These are phyloP conservation scores for Vireo griseus DNA, from an alignment of 2,797 vertebrate genomes.

Conservation along the genomic window DNA sequence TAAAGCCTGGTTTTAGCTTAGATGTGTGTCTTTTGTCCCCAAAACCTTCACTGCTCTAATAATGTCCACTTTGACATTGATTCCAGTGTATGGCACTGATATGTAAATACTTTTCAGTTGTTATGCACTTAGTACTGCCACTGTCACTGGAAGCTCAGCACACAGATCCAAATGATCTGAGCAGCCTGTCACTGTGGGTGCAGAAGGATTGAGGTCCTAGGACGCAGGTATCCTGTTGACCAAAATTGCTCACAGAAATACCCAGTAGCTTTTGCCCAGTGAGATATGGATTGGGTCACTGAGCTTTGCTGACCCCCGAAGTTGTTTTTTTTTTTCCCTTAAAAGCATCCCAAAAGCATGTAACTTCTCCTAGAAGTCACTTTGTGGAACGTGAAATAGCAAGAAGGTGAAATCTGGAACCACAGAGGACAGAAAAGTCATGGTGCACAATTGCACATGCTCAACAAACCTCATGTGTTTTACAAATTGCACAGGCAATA, in stretches of 20 bases:
- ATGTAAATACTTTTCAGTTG: background rate
- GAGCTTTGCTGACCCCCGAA: background rate
- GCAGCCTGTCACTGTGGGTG: background rate
- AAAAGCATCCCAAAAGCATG: background rate
- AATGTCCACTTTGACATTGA: background rate
- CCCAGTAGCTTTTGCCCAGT: background rate
- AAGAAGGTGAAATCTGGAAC: background rate
- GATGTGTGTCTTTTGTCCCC: background rate
- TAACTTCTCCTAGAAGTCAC: background rate
- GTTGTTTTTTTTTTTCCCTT: background rate
- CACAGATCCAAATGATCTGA: accelerated
- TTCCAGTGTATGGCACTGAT: background rate
- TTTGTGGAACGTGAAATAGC: background rate
- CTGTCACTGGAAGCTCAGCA: background rate
- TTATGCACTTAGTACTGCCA: background rate
- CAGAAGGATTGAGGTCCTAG: background rate
- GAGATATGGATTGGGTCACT: background rate
- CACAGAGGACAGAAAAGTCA: background rate
- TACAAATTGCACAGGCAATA: background rate
- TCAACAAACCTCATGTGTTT: background rate
- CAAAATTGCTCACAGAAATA: background rate
- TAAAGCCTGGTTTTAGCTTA: background rate
- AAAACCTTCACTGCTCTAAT: background rate
- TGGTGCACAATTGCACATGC: accelerated
- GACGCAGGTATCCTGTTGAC: background rate